Evolutionary conservation across 2,888 invertebrate species (phyloP), one percentile per base, ranked within the genome.

Genomic region (Agrilus mali): DNA sequence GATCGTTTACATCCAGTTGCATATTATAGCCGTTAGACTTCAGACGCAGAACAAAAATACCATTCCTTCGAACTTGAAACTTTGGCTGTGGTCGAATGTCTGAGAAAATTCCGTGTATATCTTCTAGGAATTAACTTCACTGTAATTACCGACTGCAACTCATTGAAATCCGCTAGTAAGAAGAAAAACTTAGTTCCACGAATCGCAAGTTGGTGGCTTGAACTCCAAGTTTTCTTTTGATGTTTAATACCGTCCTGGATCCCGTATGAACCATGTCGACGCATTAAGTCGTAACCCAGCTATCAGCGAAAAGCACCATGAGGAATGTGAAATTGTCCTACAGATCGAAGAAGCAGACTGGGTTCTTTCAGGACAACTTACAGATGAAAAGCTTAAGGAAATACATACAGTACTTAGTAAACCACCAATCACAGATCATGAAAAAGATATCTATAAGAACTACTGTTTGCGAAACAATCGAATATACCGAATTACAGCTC

Each of bases 101-200:
- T 64, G 2, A 44, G 53, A 13, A 56, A 59, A 41, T 64, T 63
- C 45, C 48, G 60, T 10, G 52, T 52, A 1, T 65, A 63, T 44
- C 36, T 65, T 1, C 45, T 58, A 5, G 58, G 57, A 2, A 49
- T 53, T 4, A 13, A 38, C 3, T 64, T 64, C 42, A 54, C 53
- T 41, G 43, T 60, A 15, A 38, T 58, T 1, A 59, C 57, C 2
- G 59, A 60, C 33, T 54, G 54, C 35, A 40, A 40, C 20, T 46
- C 47, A 5, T 40, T 50, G 10, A 46, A 44, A 3, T 36, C 43
- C 2, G 44, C 20, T 6, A 20, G 20, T 20, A 20, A 20, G 20
- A 20, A 20, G 6, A 20, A 20, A 6, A 20, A 3, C 43, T 6
- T 20, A 4, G 20, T 20, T 20, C 20, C 20, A 20, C 20, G 20